A percentile compares a stretch with the other conserved stretches of the same genome.
These are phyloP conservation scores for Xylocampa areola DNA, from an alignment of 2,888 invertebrate genomes.

Conservation along the genomic window DNA sequence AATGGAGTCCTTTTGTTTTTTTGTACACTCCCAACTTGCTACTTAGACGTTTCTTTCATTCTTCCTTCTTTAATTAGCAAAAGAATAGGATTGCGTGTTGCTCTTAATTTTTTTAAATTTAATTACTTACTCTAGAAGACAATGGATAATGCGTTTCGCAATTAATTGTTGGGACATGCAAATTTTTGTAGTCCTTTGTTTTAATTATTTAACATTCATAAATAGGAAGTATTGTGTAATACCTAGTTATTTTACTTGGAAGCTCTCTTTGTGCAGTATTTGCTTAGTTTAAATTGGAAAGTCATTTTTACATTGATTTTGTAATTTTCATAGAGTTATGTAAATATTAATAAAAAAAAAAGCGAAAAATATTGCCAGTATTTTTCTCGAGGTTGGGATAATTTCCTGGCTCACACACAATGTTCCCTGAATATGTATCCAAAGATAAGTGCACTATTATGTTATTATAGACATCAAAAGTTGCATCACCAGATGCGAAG, in stretches of 20 bases:
- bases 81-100: slow-evolving; percentile 87
- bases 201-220: slow-evolving; percentile 54
- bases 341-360: background rate
- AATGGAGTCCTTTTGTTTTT: slow-evolving; percentile 76
- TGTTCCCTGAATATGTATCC: slow-evolving; percentile 52
- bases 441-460: slow-evolving; percentile 82
- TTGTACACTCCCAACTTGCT: slow-evolving; percentile 85
- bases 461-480: slow-evolving; percentile 87
- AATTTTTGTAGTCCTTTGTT: slow-evolving; percentile 72
- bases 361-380: fast-evolving
- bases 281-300: slow-evolving; percentile 8
- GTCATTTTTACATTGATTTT: slow-evolving; percentile 26
- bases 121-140: slow-evolving; percentile 83
- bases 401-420: slow-evolving; percentile 35
- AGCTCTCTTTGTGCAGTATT: slow-evolving; percentile 20
- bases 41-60: slow-evolving; percentile 86
- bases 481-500: slow-evolving; percentile 83
- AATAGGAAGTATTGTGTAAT: slow-evolving; percentile 55
- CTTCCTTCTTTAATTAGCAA: slow-evolving; percentile 87
- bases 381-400: slow-evolving; percentile 7
- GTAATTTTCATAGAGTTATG: too few species aligned
- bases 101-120: slow-evolving; percentile 86
- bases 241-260: slow-evolving; percentile 58
- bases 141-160: slow-evolving; percentile 83
- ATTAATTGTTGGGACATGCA: slow-evolving; percentile 82